Percentiles rank a stretch among this genome's conserved stretches.
These are phyloP conservation scores for Drosophila greeni DNA, from an alignment of 2,888 invertebrate species.

Conservation along the genomic window DNA sequence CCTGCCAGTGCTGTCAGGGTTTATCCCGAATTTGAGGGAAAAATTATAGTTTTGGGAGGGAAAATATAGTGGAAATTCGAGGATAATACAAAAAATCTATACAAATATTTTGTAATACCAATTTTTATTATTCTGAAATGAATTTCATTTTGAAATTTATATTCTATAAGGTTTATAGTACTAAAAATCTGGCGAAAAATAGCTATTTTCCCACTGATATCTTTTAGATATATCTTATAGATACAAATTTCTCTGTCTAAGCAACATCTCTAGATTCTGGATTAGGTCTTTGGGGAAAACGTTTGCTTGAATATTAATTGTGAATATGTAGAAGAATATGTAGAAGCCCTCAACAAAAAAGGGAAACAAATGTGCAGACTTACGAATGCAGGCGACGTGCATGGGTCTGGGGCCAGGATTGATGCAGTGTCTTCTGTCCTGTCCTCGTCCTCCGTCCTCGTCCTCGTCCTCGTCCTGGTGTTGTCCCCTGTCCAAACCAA, in stretches of 20 bases:
- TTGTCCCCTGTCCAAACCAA: background rate
- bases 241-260: too few relatives aligned
- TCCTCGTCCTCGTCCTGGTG: constrained; percentile 5
- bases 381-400: constrained; percentile 74
- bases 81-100: background rate
- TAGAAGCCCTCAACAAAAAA: constrained; percentile 23
- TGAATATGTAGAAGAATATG: constrained; percentile 62
- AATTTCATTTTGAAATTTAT: too few relatives aligned
- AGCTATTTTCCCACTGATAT: background rate
- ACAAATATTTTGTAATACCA: background rate
- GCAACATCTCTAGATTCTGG: background rate
- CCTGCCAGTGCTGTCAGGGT: constrained; percentile 3
- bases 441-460: constrained; percentile 2
- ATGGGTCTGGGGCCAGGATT: constrained; percentile 33
- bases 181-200: background rate
- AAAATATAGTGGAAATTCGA: background rate
- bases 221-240: background rate
- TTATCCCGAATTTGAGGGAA: background rate
- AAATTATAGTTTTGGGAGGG: background rate
- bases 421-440: constrained; percentile 26
- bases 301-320: constrained; percentile 75
- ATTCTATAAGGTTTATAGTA: too few relatives aligned
- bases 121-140: too few relatives aligned
- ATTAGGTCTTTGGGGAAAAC: constrained; percentile 55
- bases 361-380: constrained; percentile 73